A percentile compares a stretch with the other conserved stretches of the same genome.
Conservation (phyloP, 2,113 vertebrate species). For the Nibea albiflora region DNA sequence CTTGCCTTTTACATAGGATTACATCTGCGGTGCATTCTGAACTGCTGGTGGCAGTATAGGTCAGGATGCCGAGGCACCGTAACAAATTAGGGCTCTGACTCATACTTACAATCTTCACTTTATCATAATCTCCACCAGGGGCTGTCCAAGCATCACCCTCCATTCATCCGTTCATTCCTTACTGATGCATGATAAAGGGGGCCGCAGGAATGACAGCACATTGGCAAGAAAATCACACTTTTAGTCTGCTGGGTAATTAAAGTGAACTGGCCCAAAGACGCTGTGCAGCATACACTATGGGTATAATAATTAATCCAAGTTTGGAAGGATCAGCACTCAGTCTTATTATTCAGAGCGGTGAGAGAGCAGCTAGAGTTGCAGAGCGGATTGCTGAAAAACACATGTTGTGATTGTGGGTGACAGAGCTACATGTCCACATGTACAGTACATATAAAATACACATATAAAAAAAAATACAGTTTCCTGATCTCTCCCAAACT, state of each 20-base stretch:
- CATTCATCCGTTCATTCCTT: slow-evolving; percentile 64
- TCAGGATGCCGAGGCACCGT: slow-evolving; percentile 48
- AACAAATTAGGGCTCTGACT: slow-evolving; percentile 44
- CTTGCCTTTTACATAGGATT: neutral
- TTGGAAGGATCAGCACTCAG: neutral
- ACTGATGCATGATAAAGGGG: slow-evolving; percentile 29
- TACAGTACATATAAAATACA: neutral
- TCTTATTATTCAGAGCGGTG: neutral
- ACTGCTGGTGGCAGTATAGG: slow-evolving; percentile 70
- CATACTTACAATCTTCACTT: slow-evolving; percentile 57
- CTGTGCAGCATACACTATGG: neutral
- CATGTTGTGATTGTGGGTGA: slow-evolving; percentile 26
- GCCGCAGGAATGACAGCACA: neutral
- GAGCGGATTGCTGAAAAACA: slow-evolving; percentile 2
- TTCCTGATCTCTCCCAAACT: slow-evolving; percentile 34
- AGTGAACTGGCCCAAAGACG: slow-evolving; percentile 29
- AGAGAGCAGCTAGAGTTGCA: neutral
- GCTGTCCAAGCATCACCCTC: slow-evolving; percentile 76
- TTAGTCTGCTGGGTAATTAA: slow-evolving; percentile 5
- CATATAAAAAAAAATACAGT: slow-evolving; percentile 7
- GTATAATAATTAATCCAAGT: neutral
- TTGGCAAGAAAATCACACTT: neutral
- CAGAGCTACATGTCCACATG: slow-evolving; percentile 18
- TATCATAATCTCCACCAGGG: slow-evolving; percentile 78
- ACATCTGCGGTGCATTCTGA: slow-evolving; percentile 50